Base-by-base conservation (phyloP, 2,888 invertebrate genomes). In the Drepana falcataria region DNA sequence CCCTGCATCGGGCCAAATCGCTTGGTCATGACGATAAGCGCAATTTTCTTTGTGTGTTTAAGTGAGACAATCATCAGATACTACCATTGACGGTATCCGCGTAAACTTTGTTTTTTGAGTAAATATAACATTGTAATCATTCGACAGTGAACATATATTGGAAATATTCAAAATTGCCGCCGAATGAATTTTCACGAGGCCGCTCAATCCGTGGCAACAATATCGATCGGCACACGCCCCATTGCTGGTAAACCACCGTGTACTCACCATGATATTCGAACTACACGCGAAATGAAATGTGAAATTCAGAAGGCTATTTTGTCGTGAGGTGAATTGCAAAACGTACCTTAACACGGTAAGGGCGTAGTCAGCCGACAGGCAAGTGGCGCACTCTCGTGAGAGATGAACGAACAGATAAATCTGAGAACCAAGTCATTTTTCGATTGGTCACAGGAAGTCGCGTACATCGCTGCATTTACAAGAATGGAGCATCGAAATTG, bases 341-440 rank as follows among this genome's bases (percentile, higher is more conserved):
- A 79, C 77, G 72, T 77, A 74, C 73, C 74, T 75, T 73, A 81
- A 79, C 83, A 83, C 77, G 77, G 85, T 84, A 85, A 86, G 81
- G 87, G 84, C 83, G 80, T 83, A 85, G 83, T 81, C 79, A 76
- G 71, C 73, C 75, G 77, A 79, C 81, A 79, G 75, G 79, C 88
- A 83, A 90, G 89, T 89, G 81, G 90, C 90, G 90, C 90, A 79
- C 90, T 91, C 90, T 91, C 77, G 88, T 84, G 89, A 87, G 83
- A 87, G 84, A 88, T 86, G 78, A 79, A 79, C 80, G 87, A 84
- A 87, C 83, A 83, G 85, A 88, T 87, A 87, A 87, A 83, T 85
- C 71, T 82, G 71, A 71, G 71, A 73, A 70, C 61, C 64, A 65
- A 65, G 60, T 65, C 55, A 60, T 60, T 48, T 53, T 51, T 57